Evolutionary conservation across 2,888 invertebrate genomes (phyloP), one percentile per base, ranked within the genome.

Genomic region (Aelia acuminata): DNA sequence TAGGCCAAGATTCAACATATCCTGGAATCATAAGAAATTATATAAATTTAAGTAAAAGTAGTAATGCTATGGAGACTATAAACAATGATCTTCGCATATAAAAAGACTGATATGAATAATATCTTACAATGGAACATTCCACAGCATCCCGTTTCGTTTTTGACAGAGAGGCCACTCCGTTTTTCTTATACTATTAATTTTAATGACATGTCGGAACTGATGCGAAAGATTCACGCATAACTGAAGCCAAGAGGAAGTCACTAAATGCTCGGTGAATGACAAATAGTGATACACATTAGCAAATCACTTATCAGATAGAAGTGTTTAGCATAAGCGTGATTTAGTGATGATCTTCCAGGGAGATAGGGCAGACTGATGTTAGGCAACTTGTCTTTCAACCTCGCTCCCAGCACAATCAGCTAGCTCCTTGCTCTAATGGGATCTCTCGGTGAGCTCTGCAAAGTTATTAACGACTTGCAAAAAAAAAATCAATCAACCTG

Each of bases 181-280:
- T 43, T 43, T 43, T 43, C 0, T n/a, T 53, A 8, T 53, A 8
- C 8, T 53, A 53, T 53, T 53, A 53, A 53, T 53, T 53, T 53
- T 1, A n/a, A 53, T 53, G n/a, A 53, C 53, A 53, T 53, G n/a
- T 53, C 7, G n/a, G 43, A 43, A 43, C 4, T 43, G 10, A 43
- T 43, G 10, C 10, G 7, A 53, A 53, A 20, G n/a, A 53, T n/a
- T 53, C 53, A 4, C 8, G 53, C 53, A n/a, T 10, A 53, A 10
- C 53, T 53, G 53, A 53, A 53, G 53, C 53, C n/a, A 53, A n/a
- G n/a, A n/a, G 53, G 53, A 53, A 53, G 53, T 53, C n/a, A n/a
- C 53, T n/a, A n/a, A 53, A n/a, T n/a, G n/a, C n/a, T 8, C 1
- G 1, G n/a, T 53, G 53, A 53, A 53, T 53, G 53, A 53, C 53